These are phyloP conservation scores for Kryptopterus vitreolus DNA, from an alignment of 2,797 vertebrate genomes.

Conservation along the genomic window DNA sequence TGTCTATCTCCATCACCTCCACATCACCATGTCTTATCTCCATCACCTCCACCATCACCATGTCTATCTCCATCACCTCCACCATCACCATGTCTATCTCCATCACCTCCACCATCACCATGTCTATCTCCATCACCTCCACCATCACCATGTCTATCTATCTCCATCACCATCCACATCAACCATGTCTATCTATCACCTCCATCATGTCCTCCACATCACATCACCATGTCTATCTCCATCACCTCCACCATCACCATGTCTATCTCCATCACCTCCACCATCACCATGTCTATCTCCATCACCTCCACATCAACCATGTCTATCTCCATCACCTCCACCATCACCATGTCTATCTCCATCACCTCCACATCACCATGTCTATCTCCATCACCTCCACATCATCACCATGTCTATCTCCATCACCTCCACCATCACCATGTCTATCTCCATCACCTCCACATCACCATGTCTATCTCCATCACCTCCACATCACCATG, in stretches of 20 bases:
- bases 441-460: background rate
- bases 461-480: background rate
- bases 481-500: background rate
- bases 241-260: background rate
- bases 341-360: background rate
- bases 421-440: background rate
- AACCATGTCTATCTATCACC: too few relatives aligned
- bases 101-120: too few relatives aligned
- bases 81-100: too few relatives aligned
- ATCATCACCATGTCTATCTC: accelerated
- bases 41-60: too few relatives aligned
- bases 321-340: background rate
- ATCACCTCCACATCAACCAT: background rate
- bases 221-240: background rate
- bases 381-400: background rate
- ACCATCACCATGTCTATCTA: too few relatives aligned
- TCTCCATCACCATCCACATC: too few relatives aligned
- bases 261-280: too few relatives aligned
- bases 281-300: background rate
- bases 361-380: background rate
- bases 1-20: too few relatives aligned
- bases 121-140: too few relatives aligned
- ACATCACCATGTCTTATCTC: too few relatives aligned
- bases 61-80: too few relatives aligned
- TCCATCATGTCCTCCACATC: too few relatives aligned